A percentile compares a stretch with the other conserved stretches of the same genome.
Conservation (phyloP, 2,888 invertebrate species). For the Neria commutata region DNA sequence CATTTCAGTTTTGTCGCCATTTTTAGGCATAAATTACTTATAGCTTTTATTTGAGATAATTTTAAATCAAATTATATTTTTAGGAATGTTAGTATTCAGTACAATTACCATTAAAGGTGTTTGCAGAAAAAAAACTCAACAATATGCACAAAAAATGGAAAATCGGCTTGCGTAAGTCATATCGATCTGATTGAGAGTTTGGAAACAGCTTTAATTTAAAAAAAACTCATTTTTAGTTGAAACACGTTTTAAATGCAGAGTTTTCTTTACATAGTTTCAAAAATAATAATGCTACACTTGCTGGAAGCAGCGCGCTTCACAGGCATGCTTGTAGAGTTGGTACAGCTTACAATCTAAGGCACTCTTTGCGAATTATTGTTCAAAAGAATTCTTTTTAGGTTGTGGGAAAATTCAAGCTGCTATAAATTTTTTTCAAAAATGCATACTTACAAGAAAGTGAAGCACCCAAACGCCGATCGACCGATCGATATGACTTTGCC, state of each 20-base stretch:
- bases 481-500: background rate
- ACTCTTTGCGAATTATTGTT: conserved; percentile 39
- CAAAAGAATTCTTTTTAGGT: conserved; percentile 3
- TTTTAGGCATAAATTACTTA: conserved; percentile 19
- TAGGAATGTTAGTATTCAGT: conserved; percentile 18
- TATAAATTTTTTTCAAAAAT: conserved; percentile 1
- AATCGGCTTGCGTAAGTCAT: background rate
- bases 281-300: too few relatives aligned
- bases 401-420: conserved; percentile 3
- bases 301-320: background rate
- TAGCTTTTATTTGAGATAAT: conserved; percentile 42
- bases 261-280: background rate
- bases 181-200: background rate
- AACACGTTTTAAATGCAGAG: background rate
- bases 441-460: too few relatives aligned
- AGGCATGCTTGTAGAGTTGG: background rate
- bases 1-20: conserved; percentile 19
- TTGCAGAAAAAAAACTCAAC: too few relatives aligned
- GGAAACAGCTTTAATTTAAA: background rate
- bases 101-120: too few relatives aligned
- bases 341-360: conserved; percentile 43
- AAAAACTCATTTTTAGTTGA: background rate
- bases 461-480: background rate
- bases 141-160: background rate
- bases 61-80: conserved; percentile 33